Base-by-base conservation (phyloP, 2,888 invertebrate species). In the Calephelis perditalis region DNA sequence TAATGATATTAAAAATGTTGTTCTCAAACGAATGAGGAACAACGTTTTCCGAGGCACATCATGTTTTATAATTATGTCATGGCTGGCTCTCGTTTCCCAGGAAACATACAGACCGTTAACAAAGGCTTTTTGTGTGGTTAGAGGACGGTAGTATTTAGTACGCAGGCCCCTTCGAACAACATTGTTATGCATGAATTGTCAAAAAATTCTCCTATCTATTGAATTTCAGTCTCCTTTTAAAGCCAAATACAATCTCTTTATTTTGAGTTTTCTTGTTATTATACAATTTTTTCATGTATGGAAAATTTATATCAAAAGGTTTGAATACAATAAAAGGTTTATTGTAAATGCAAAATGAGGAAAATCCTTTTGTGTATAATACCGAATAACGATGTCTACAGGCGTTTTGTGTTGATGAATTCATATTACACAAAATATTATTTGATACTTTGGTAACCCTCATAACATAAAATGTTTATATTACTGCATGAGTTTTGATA, bases 71-170 rank as follows among this genome's bases (percentile, higher is more conserved):
- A 49, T 49, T 49, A 49, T 49, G 26, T 26, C 49, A 10, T 49
- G 9, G 26, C 15, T 72, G 68, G 70, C 70, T 70, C 69, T 58
- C 35, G 35, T 52, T 35, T 35, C 52, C 10, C 10, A 43, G 35
- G 26, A 12, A 40, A 43, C 26, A 43, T 55, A 56, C 37, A 56
- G 55, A 45, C 15, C 52, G 44, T 54, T 55, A 45, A 55, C 46
- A 55, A 46, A 56, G 56, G 15, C 37, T 49, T 45, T 55, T 59
- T 59, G 40, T 59, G 55, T 36, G 59, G 59, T 26, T 56, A 12
- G 54, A 26, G 40, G 58, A 59, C 15, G 7, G 55, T 10, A 56
- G 26, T 40, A 59, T 59, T 59, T 44, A 46, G 56, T 45, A 45
- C 55, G 55, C 55, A 55, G 15, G 45, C 56, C n/a, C 15, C 55